Evolutionary conservation across 2,113 vertebrate genomes (phyloP).

Genomic region (Antechinus flavipes): DNA sequence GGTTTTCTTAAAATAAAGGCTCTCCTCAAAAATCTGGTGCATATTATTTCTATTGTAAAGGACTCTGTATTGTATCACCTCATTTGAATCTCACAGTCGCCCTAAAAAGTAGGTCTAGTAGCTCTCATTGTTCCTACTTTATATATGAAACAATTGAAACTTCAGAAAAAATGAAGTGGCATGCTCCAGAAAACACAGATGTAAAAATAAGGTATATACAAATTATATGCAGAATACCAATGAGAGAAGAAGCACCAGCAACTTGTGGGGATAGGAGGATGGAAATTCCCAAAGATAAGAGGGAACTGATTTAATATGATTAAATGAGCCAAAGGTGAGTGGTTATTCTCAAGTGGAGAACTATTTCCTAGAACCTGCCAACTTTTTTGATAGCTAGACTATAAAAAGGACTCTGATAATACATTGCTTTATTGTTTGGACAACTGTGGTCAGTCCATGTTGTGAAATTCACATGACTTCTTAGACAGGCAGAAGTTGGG

Average conservation of each 20-base stretch:
- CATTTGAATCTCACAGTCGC: neutral
- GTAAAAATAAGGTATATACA: neutral
- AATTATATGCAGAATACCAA: too few species aligned
- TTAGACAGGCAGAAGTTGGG: too few species aligned
- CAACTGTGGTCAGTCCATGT: too few species aligned
- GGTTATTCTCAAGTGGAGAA: too few species aligned
- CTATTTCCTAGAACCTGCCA: too few species aligned
- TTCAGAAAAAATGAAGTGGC: neutral
- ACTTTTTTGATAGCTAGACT: too few species aligned
- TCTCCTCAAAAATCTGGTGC: neutral
- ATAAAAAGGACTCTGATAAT: too few species aligned
- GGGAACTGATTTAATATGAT: too few species aligned
- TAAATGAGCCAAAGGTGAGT: too few species aligned
- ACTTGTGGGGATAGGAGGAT: neutral
- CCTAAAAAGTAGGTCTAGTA: neutral
- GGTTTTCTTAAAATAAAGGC: neutral
- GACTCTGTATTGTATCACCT: neutral
- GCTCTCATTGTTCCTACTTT: neutral
- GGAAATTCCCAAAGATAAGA: neutral
- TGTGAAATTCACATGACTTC: too few species aligned
- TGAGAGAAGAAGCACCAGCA: neutral
- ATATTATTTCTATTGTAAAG: neutral
- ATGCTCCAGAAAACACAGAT: neutral
- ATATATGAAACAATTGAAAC: neutral
- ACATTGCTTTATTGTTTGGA: too few species aligned